phyloP scores from a whole-genome alignment of 2,888 invertebrate species.

The Phrixothrix hirtus region DNA sequence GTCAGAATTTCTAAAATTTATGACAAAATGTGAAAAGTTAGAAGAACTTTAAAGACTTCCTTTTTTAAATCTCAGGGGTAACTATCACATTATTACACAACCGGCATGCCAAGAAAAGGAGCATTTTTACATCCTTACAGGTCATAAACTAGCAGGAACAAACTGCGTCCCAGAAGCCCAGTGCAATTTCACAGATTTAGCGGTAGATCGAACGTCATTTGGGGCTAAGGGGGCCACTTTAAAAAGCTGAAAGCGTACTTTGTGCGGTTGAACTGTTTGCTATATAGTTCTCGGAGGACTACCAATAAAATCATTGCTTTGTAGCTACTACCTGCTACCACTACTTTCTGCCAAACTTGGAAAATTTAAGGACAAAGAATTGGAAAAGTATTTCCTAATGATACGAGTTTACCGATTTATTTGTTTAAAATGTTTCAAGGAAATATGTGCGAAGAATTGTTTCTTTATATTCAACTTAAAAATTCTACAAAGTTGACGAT shows the following conservation, averaged over 20 bases:
- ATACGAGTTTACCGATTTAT: too few relatives aligned
- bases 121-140: constrained; percentile 27
- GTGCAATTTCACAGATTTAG: constrained; percentile 54
- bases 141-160: constrained; percentile 30
- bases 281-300: constrained; percentile 48
- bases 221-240: constrained; percentile 56
- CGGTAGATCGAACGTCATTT: constrained; percentile 56
- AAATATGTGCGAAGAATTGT: too few relatives aligned
- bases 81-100: constrained; percentile 17
- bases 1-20: too few relatives aligned
- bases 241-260: constrained; percentile 58
- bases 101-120: constrained; percentile 9
- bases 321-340: constrained; percentile 16
- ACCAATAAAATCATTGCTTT: constrained; percentile 55
- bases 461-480: constrained; percentile 7
- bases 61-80: neutral
- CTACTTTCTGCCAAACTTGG: constrained; percentile 15
- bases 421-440: too few relatives aligned
- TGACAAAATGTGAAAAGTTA: too few relatives aligned
- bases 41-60: too few relatives aligned
- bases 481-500: constrained; percentile 13
- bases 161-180: constrained; percentile 47
- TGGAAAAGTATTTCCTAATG: neutral
- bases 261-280: constrained; percentile 50
- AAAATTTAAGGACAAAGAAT: constrained; percentile 8